Base-by-base conservation (phyloP, 2,113 vertebrate species). In the Chloroceryle aenea region DNA sequence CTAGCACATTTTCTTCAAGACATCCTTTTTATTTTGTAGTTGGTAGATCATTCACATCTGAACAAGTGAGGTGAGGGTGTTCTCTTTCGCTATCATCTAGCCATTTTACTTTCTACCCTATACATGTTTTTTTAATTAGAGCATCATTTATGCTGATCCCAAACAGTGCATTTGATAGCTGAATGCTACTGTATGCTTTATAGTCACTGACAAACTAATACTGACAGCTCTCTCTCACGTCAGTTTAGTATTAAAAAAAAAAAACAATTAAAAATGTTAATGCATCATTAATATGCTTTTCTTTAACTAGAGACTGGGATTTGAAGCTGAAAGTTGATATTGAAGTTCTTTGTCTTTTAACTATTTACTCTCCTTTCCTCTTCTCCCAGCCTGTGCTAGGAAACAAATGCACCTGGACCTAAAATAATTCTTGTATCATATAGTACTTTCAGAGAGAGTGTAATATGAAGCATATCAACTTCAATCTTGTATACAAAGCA, bases 61-160 rank as follows among this genome's bases (percentile, higher is more conserved):
- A 83, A 10, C 0, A 3, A 67, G 16, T 26, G 12, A 84, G 4
- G 6, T 77, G 16, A 17, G 3, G 3, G 3, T 55, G 17, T 9
- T 38, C 53, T 48, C 17, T 76, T 68, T 17, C 15, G 4, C 6
- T 76, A 3, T 61, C 26, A n/a, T 32, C 14, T n/a, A 63, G 5
- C 4, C 6, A 27, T 77, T 94, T 50, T 73, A 6, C 52, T 81
- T 92, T 48, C 48, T 73, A 45, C 13, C 5, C 8, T 34, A 10
- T 8, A 61, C 7, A 5, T 13, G 5, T 45, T 45, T 17, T 9
- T 16, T 61, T 18, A 20, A 81, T 69, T 71, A 47, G 5, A 12
- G 4, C 20, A 68, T 73, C 26, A 40, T 34, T 68, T 68, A 40
- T 58, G 6, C 14, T 79, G 10, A 56, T 61, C 14, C 66, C 14